Evolutionary conservation across 35 echinoderm and acorn worm genomes (phyloP), one percentile per base, ranked within the genome.

Genomic region (Strongylocentrotus purpuratus): DNA sequence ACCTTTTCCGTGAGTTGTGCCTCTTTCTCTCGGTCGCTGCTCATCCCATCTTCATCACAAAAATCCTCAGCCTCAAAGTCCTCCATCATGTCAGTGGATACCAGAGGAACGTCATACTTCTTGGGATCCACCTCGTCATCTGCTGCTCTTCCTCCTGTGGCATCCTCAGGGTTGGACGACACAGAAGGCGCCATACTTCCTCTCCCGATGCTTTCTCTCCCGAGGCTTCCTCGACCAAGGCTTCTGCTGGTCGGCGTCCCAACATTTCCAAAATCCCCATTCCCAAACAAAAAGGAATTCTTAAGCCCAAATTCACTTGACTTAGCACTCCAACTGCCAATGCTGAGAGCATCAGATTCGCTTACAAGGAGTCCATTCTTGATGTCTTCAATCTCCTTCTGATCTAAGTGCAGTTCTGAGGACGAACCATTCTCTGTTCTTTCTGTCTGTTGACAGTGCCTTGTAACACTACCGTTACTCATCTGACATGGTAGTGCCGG

Each of bases 1-100:
- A 96, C 96, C 96, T 94, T 96, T 61, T 96, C 96, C 0, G 93
- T 96, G 15, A 96, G 96, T 87, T 96, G 96, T 31, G 96, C 96
- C 22, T 94, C 85, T 52, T 94, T 94, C 86, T 96, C 96, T 58
- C 96, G 60, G 48, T 93, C 91, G 17, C 86, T 94, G 70, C 94
- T 94, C 50, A 55, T 94, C 46, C 86, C 87, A 46, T 91, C 96
- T 46, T 96, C 96, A 88, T 96, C 94, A 47, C 94, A 88, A 2
- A 94, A 45, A 22, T 96, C 95, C 28, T 96, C 95, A 7, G 86
- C 96, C 33, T 96, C 96, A 96, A 96, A 96, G 59, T 96, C 96
- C 45, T 96, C 96, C 96, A 96, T 96, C 86, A 96, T 88, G 31
- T 96, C 96, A 28, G 48, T 94, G 58, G 94, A 88, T 22, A 96